phyloP scores from a whole-genome alignment of 2,888 invertebrate genomes.

The Cyrtodaria siliqua region DNA sequence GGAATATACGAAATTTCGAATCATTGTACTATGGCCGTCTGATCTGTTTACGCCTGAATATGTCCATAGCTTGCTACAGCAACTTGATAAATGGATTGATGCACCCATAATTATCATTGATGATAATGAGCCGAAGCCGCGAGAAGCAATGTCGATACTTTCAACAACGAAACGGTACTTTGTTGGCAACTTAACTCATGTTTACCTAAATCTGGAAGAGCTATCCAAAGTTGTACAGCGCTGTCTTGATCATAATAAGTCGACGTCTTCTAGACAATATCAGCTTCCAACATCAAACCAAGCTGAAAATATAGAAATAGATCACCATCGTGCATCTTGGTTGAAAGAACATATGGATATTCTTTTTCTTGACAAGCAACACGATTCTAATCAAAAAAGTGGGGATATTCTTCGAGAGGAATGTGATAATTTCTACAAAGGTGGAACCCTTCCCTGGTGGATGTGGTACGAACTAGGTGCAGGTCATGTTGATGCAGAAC shows the following conservation, averaged over 20 bases:
- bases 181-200: neutral
- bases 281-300: conserved; percentile 7
- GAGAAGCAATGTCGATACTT: too few relatives aligned
- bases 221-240: conserved; percentile 18
- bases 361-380: conserved; percentile 51
- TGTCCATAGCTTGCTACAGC: neutral
- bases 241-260: neutral
- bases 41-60: conserved; percentile 20
- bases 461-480: conserved; percentile 51
- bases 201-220: conserved; percentile 25
- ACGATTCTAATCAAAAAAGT: conserved; percentile 19
- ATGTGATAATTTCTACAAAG: conserved; percentile 60
- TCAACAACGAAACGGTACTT: too few relatives aligned
- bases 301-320: conserved; percentile 12
- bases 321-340: conserved; percentile 50
- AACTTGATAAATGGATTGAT: neutral
- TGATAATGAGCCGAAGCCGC: neutral
- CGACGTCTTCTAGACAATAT: neutral
- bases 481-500: conserved; percentile 50
- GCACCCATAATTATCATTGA: conserved; percentile 4
- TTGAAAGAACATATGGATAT: conserved; percentile 63
- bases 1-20: conserved; percentile 45
- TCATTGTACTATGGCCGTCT: conserved; percentile 60
- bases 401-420: conserved; percentile 46
- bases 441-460: conserved; percentile 64